Evolutionary conservation across 2,888 invertebrate species (phyloP).

Genomic region (Melinaea menophilus): DNA sequence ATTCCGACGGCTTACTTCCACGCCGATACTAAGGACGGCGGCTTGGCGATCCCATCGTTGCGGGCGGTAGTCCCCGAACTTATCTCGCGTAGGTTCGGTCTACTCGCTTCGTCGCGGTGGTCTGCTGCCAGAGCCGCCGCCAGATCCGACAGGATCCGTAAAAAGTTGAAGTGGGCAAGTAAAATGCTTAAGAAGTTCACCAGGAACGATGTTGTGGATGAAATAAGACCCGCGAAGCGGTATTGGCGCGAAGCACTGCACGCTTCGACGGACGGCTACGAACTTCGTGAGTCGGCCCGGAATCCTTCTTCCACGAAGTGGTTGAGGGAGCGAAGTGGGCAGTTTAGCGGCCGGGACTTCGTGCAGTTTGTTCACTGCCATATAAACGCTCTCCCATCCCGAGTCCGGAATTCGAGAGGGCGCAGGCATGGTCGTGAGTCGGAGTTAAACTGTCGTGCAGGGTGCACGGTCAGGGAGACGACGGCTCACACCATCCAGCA

Average conservation of each 20-base stretch:
- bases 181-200: slow-evolving; percentile 19
- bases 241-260: slow-evolving; percentile 13
- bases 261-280: slow-evolving; percentile 7
- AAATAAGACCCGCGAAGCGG: background rate
- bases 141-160: slow-evolving; percentile 28
- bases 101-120: slow-evolving; percentile 30
- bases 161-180: slow-evolving; percentile 27
- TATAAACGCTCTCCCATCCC: slow-evolving; percentile 42
- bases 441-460: slow-evolving; percentile 41
- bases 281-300: slow-evolving; percentile 15
- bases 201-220: background rate
- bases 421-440: background rate
- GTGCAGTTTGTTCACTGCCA: slow-evolving; percentile 39
- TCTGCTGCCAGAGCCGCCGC: slow-evolving; percentile 32
- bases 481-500: slow-evolving; percentile 40
- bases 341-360: slow-evolving; percentile 39
- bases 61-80: background rate
- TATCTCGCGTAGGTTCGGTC: slow-evolving; percentile 29
- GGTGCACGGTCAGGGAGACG: slow-evolving; percentile 40
- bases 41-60: background rate
- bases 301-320: slow-evolving; percentile 22
- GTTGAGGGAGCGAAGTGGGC: slow-evolving; percentile 27
- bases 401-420: slow-evolving; percentile 33
- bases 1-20: slow-evolving; percentile 40
- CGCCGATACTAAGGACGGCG: slow-evolving; percentile 32